Evolutionary conservation across 2,113 vertebrate species (phyloP), one percentile per base, ranked within the genome.

Genomic region (Ceuthmochares aereus): DNA sequence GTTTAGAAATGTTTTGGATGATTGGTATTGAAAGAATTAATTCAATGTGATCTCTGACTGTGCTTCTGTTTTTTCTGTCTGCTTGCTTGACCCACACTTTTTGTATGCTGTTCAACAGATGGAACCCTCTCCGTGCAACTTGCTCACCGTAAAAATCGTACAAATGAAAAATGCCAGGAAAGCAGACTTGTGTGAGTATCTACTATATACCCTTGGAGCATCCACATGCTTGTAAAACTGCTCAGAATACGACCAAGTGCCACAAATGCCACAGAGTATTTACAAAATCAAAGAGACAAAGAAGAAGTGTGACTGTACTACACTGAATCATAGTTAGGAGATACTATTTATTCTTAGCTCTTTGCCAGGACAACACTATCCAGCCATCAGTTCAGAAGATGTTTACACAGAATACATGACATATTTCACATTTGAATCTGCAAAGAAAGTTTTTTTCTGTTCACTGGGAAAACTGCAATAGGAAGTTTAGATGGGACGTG

Each of bases 91-190:
- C 47, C 51, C 16, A 16, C 4, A 0, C 1, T 10, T 88, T 92
- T 58, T 80, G 45, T 87, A 17, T 87, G 34, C 14, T 76, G 8
- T 63, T 74, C 81, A 73, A 80, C 95, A 98, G 98, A 80, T 87
- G 12, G 95, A 79, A 49, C 56, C 72, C 0, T 98, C 95, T 90
- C 97, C 97, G 7, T 98, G 98, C 95, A 97, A 98, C 85, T 70
- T 98, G 89, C 93, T 98, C 23, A 98, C 98, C 0, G 98, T 98
- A 64, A 98, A 94, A 94, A 16, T 98, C 79, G 98, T 98, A 84
- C 85, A 66, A 74, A 98, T 98, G 97, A 98, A 90, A 94, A 98
- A 98, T 11, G 96, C 97, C 76, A 97, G 97, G 54, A 98, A 97
- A 86, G 97, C 98, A 66, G 98, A 98, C 12, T 25, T 94, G 27